Evolutionary conservation across 2,888 invertebrate species (phyloP), one percentile per base, ranked within the genome.

Genomic region (Alsophila aescularia): DNA sequence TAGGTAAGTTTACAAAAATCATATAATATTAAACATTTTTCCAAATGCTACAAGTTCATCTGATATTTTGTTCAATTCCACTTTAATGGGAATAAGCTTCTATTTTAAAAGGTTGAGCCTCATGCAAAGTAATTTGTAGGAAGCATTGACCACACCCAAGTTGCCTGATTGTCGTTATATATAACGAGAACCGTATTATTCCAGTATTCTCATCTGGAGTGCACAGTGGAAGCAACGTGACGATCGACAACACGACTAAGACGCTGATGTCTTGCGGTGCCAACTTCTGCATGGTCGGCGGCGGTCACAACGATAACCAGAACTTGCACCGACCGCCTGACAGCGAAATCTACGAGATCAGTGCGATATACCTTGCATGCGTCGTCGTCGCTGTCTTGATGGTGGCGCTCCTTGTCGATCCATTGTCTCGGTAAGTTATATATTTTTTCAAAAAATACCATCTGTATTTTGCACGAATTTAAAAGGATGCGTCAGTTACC

Each of bases 391-490:
- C 98, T 2, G 96, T 97, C 1, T 91, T 96, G 58, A 95, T 98
- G 79, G 96, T 99, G 49, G 96, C 96, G 2, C 79, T 98, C 29
- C 94, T 98, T 61, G 95, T 99, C 44, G 98, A 99, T 90, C 97
- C 98, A 2, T 93, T 98, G 2, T 96, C 96, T 66, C 95, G 97
- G 95, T 97, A 87, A 84, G 88, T 69, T 6, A 14, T 36, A 29
- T 32, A 10, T 0, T 32, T 12, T 12, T 6, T 27, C 5, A 21
- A 21, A 6, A 3, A 6, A 21, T 21, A 6, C 21, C 6, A 21
- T 21, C 21, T 21, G 21, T 6, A 5, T 21, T n/a, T n/a, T n/a
- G n/a, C n/a, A n/a, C n/a, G n/a, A n/a, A n/a, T n/a, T n/a, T n/a
- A n/a, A n/a, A n/a, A n/a, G n/a, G n/a, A n/a, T n/a, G n/a, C n/a